A percentile compares a stretch with the other conserved stretches of the same genome.
These are phyloP conservation scores for Cyprinodon diabolis DNA, from an alignment of 2,797 vertebrate genomes.

Conservation along the genomic window DNA sequence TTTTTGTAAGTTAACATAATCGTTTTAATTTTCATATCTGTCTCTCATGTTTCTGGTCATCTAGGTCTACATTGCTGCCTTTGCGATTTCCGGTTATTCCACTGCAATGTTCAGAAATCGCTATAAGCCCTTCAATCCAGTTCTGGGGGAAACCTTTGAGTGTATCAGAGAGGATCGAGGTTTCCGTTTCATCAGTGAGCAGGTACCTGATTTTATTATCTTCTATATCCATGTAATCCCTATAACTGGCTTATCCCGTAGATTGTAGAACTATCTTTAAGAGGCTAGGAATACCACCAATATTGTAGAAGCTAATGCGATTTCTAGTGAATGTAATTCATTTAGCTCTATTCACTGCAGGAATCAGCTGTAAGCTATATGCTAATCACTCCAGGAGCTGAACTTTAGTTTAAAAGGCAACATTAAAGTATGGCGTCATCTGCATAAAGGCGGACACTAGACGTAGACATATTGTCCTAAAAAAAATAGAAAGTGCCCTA, in stretches of 20 bases:
- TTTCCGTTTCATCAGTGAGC: conserved; percentile 90
- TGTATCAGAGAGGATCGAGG: conserved; percentile 87
- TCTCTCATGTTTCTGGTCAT: neutral
- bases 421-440: too few species aligned
- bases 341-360: too few species aligned
- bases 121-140: conserved; percentile 94
- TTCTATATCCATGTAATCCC: accelerated
- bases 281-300: neutral
- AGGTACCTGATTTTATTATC: conserved; percentile 73
- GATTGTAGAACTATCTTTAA: too few species aligned
- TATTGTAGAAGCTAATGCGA: neutral
- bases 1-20: neutral
- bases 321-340: too few species aligned
- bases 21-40: too few species aligned
- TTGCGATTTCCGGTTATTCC: conserved; percentile 91
- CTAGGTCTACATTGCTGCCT: conserved; percentile 91
- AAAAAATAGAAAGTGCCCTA: too few species aligned
- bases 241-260: neutral
- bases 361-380: too few species aligned
- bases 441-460: too few species aligned
- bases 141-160: conserved; percentile 94
- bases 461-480: too few species aligned
- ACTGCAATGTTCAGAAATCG: conserved; percentile 88
- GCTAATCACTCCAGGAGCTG: too few species aligned
- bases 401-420: too few species aligned